phyloP scores from a whole-genome alignment of 2,888 invertebrate genomes.

The Diaphora mendica region DNA sequence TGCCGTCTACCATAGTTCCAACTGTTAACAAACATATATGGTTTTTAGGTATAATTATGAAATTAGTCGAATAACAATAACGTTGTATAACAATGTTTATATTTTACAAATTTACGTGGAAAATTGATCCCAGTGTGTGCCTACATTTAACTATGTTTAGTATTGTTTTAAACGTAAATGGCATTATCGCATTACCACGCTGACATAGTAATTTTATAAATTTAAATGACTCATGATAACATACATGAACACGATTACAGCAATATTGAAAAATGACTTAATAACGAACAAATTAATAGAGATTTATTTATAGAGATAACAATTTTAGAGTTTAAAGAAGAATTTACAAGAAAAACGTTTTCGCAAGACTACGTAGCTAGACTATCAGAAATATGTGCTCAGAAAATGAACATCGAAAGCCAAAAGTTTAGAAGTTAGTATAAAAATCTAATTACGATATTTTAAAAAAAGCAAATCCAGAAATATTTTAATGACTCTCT shows the following conservation, averaged over 20 bases:
- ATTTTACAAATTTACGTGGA: background rate
- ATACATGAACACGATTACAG: background rate
- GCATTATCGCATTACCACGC: no score
- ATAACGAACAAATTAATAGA: background rate
- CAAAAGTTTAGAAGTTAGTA: no score
- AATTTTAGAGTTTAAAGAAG: background rate
- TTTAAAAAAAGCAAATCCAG: no score
- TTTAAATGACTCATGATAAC: background rate
- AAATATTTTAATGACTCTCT: no score
- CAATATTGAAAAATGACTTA: background rate
- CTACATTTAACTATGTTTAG: no score
- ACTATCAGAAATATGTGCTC: no score
- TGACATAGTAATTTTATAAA: background rate
- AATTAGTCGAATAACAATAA: background rate
- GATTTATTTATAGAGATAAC: no score
- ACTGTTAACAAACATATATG: slow-evolving; percentile 74
- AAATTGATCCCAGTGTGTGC: no score
- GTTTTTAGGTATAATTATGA: background rate
- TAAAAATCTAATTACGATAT: background rate
- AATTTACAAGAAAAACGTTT: no score
- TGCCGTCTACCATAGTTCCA: slow-evolving; percentile 91
- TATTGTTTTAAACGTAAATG: no score
- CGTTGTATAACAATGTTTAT: background rate
- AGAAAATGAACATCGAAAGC: no score
- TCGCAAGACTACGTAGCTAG: no score